Conservation (phyloP, 2,888 invertebrate species). For the Tortricodes alternella region DNA sequence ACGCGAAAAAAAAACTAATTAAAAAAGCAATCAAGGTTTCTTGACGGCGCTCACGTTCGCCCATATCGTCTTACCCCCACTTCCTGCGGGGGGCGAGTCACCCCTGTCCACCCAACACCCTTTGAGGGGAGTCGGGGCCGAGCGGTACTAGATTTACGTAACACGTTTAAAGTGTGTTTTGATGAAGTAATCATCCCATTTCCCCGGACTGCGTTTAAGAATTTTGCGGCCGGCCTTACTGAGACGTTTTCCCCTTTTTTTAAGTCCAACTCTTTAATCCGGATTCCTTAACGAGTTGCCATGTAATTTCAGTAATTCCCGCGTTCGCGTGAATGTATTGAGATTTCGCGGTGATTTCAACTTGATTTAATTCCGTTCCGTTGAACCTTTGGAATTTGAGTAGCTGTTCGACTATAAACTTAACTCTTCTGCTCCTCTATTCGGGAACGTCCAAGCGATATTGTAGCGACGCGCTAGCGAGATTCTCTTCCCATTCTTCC, state of each 20-base stretch:
- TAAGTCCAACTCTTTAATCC: conserved; percentile 73
- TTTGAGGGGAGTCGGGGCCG: conserved; percentile 62
- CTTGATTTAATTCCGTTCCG: conserved; percentile 24
- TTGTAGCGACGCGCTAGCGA: too few relatives aligned
- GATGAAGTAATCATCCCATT: conserved; percentile 83
- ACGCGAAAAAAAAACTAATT: conserved; percentile 79
- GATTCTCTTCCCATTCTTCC: too few relatives aligned
- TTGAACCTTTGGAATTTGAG: background rate
- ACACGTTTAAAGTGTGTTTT: conserved; percentile 83
- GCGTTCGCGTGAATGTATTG: conserved; percentile 55
- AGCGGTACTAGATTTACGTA: conserved; percentile 82
- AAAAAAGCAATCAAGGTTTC: conserved; percentile 84
- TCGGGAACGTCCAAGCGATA: too few relatives aligned
- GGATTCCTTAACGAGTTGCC: conserved; percentile 71
- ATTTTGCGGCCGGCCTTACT: conserved; percentile 74
- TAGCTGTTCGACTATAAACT: background rate
- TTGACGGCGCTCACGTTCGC: conserved; percentile 83
- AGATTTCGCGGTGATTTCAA: conserved; percentile 36
- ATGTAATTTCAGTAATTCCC: conserved; percentile 66
- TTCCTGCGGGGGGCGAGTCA: conserved; percentile 58
- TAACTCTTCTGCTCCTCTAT: background rate
- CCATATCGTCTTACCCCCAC: conserved; percentile 82
- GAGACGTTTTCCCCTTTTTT: conserved; percentile 62
- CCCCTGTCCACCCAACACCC: conserved; percentile 59
- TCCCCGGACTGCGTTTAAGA: conserved; percentile 80